A percentile compares a stretch with the other conserved stretches of the same genome.
Conservation (phyloP, 2,888 invertebrate genomes). For the Lapara coniferarum region DNA sequence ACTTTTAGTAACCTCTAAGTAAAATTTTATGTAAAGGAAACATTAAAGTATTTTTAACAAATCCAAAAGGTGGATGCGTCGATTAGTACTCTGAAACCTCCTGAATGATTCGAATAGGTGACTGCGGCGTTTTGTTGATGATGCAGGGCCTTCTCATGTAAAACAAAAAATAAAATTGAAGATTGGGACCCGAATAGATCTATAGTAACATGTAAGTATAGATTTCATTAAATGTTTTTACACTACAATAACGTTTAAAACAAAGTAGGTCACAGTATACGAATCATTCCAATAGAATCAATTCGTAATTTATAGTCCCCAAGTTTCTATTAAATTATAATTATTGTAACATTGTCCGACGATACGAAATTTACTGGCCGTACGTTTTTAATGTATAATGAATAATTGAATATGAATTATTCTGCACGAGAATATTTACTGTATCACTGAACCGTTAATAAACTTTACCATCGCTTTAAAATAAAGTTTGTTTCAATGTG, state of each 20-base stretch:
- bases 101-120: too few relatives aligned
- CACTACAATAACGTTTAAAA: not conserved
- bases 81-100: too few relatives aligned
- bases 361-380: slow-evolving; percentile 21
- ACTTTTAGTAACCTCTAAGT: too few relatives aligned
- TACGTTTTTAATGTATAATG: slow-evolving; percentile 25
- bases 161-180: too few relatives aligned
- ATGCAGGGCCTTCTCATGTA: too few relatives aligned
- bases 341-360: slow-evolving; percentile 30
- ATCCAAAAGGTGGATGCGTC: too few relatives aligned
- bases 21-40: too few relatives aligned
- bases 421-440: slow-evolving; percentile 33
- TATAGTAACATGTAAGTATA: not conserved
- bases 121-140: too few relatives aligned
- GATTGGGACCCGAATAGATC: too few relatives aligned
- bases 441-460: slow-evolving; percentile 33
- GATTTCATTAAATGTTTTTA: too few relatives aligned
- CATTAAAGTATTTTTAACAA: too few relatives aligned
- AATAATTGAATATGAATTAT: slow-evolving; percentile 28
- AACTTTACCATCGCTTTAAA: slow-evolving; percentile 32
- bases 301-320: slow-evolving; percentile 54
- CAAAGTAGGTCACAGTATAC: slow-evolving; percentile 38
- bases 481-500: not conserved
- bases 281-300: slow-evolving; percentile 41
- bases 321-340: slow-evolving; percentile 47